phyloP scores from a whole-genome alignment of 2,113 vertebrate species.

The Nycticebus coucang region DNA sequence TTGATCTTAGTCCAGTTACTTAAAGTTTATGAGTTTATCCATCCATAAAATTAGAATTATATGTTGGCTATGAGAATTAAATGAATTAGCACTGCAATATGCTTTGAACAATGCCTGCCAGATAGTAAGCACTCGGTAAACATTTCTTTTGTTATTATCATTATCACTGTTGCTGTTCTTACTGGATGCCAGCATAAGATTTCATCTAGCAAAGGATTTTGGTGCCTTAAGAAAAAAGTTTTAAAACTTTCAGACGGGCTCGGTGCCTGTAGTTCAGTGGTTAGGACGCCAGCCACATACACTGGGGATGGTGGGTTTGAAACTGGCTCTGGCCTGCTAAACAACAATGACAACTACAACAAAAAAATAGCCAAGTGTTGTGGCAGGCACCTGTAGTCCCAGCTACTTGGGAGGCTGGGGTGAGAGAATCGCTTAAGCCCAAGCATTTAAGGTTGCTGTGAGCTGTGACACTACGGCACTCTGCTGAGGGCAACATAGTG shows the following conservation, averaged over 20 bases:
- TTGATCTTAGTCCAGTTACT: slow-evolving; percentile 18
- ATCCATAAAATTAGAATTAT: slow-evolving; percentile 16
- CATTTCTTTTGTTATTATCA: not conserved
- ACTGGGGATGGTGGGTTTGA: too few relatives aligned
- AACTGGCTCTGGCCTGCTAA: too few relatives aligned
- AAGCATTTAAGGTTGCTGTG: too few relatives aligned
- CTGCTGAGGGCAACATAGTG: too few relatives aligned
- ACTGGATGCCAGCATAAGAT: not conserved
- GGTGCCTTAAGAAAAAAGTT: slow-evolving; percentile 30
- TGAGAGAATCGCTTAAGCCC: too few relatives aligned
- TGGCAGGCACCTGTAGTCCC: too few relatives aligned
- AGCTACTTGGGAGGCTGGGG: too few relatives aligned
- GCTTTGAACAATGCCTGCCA: not conserved
- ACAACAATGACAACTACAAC: too few relatives aligned
- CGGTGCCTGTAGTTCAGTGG: too few relatives aligned
- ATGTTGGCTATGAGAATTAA: slow-evolving; percentile 25
- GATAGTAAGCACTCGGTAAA: not conserved
- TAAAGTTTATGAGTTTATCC: not conserved
- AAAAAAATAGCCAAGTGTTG: too few relatives aligned
- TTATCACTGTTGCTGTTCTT: not conserved
- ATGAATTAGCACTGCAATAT: not conserved
- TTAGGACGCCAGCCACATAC: too few relatives aligned
- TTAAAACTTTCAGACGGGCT: not conserved
- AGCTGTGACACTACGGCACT: too few relatives aligned
- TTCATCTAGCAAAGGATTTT: slow-evolving; percentile 53